phyloP scores from a whole-genome alignment of 2,113 vertebrate species.

The Etia nguti region DNA sequence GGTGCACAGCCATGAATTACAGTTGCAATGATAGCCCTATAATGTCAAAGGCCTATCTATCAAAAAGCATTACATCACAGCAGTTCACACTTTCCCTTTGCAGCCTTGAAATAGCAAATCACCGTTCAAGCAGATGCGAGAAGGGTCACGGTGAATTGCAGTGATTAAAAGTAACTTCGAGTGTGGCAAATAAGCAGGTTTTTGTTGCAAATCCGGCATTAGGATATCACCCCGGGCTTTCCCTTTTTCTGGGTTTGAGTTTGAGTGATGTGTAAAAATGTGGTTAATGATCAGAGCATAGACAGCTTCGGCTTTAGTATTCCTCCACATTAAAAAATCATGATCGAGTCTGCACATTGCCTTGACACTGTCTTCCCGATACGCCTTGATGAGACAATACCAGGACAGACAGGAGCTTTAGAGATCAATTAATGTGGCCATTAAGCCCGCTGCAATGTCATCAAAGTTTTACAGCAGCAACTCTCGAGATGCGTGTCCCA shows the following conservation, averaged over 20 bases:
- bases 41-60: conserved; percentile 44
- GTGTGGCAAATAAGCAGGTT: background rate
- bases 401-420: background rate
- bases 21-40: background rate
- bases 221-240: background rate
- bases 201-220: background rate
- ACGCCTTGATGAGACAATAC: background rate
- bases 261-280: background rate
- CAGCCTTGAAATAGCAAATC: background rate
- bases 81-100: background rate
- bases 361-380: background rate
- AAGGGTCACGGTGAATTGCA: background rate
- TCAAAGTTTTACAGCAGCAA: conserved; percentile 58
- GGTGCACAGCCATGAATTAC: background rate
- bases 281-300: background rate
- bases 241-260: background rate
- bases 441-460: conserved; percentile 29
- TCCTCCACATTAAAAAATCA: conserved; percentile 14
- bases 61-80: conserved; percentile 18
- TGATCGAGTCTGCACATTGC: background rate
- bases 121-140: background rate
- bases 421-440: background rate
- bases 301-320: background rate
- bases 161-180: background rate
- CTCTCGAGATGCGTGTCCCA: conserved; percentile 14